Evolutionary conservation across 1,140 invertebrate species (phyloP).

Genomic region (Lutraria rhynchaena): DNA sequence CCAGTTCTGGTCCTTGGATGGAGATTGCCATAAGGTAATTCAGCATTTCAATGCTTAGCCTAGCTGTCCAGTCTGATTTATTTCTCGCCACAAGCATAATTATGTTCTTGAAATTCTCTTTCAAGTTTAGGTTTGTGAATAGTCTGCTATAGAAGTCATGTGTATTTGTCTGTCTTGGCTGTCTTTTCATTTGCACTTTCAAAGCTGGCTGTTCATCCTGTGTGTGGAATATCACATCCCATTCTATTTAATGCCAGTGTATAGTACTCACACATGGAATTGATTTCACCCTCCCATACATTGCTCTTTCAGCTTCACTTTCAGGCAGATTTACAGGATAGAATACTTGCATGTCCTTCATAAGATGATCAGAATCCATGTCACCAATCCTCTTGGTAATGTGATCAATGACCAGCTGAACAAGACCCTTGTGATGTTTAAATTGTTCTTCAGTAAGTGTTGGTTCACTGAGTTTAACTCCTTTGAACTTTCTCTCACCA

Average conservation of each 20-base stretch:
- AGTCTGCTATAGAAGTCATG: slow-evolving; percentile 39
- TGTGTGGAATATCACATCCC: slow-evolving; percentile 21
- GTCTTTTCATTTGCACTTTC: slow-evolving; percentile 18
- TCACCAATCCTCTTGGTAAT: slow-evolving; percentile 32
- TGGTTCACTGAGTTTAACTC: slow-evolving; percentile 19
- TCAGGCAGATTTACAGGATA: too few relatives aligned
- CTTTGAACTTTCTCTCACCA: slow-evolving; percentile 4
- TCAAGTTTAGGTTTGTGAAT: slow-evolving; percentile 39
- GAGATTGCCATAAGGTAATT: slow-evolving; percentile 25
- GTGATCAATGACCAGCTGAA: slow-evolving; percentile 27
- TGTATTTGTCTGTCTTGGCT: background rate
- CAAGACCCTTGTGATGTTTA: slow-evolving; percentile 8
- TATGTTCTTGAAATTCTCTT: slow-evolving; percentile 39
- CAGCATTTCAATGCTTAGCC: slow-evolving; percentile 41
- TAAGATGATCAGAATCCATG: slow-evolving; percentile 27
- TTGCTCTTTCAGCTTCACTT: too few relatives aligned
- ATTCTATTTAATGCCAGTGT: slow-evolving; percentile 19
- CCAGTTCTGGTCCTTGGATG: slow-evolving; percentile 14
- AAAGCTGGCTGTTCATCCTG: background rate
- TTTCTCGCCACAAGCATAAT: slow-evolving; percentile 31
- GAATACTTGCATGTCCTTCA: too few relatives aligned
- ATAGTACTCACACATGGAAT: slow-evolving; percentile 32
- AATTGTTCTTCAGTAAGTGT: slow-evolving; percentile 13
- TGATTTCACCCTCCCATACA: slow-evolving; percentile 13
- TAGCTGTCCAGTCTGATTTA: slow-evolving; percentile 29